phyloP scores from a whole-genome alignment of 2,888 invertebrate species.

The Sphaeridia pumilis region DNA sequence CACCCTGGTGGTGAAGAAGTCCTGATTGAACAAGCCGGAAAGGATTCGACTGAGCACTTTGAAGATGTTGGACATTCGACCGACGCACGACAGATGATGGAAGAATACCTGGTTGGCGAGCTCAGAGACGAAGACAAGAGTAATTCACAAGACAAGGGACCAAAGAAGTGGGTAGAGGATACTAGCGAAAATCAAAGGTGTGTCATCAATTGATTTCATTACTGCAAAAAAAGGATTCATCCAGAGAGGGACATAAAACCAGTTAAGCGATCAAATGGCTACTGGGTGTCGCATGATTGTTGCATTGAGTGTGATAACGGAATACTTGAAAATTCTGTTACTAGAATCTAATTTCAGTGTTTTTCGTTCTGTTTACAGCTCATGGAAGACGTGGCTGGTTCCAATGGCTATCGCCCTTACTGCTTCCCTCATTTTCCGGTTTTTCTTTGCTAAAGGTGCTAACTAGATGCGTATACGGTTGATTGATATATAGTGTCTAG shows the following conservation, averaged over 20 bases:
- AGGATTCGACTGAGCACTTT: slow-evolving; percentile 85
- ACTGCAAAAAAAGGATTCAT: no score
- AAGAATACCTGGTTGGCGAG: slow-evolving; percentile 80
- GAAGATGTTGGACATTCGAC: slow-evolving; percentile 98
- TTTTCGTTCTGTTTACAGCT: no score
- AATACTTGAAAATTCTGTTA: no score
- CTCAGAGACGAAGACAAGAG: slow-evolving; percentile 47
- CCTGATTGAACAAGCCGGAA: slow-evolving; percentile 77
- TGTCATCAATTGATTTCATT: slow-evolving; percentile 13
- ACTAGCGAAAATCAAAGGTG: slow-evolving; percentile 26
- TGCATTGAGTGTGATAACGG: no score
- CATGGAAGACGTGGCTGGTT: slow-evolving; percentile 39
- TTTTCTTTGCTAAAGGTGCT: slow-evolving; percentile 33
- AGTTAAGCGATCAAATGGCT: no score
- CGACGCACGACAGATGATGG: slow-evolving; percentile 91
- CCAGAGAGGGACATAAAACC: no score
- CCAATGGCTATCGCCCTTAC: slow-evolving; percentile 38
- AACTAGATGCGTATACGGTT: no score
- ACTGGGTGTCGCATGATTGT: no score
- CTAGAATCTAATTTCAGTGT: no score
- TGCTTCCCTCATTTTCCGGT: slow-evolving; percentile 39
- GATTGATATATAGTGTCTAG: no score
- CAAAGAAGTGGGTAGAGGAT: slow-evolving; percentile 34
- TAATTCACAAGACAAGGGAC: slow-evolving; percentile 20
- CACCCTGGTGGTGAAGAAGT: slow-evolving; percentile 97